Evolutionary conservation across 2,113 vertebrate genomes (phyloP).

Genomic region (Hyla sarda): DNA sequence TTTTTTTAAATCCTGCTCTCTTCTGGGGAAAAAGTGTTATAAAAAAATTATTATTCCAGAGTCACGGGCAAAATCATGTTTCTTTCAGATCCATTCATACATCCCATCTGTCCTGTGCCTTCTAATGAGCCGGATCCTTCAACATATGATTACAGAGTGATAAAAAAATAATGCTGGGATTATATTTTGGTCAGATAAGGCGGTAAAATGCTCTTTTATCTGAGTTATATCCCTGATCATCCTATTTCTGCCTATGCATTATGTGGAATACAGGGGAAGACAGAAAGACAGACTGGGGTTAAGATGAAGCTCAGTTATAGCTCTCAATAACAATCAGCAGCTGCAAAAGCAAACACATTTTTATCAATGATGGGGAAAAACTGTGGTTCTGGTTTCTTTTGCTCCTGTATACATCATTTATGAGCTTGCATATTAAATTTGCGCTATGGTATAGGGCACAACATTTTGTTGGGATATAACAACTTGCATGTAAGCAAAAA

Average conservation of each 20-base stretch:
- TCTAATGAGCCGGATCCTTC: conserved; percentile 33
- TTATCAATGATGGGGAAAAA: too few species aligned
- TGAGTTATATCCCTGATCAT: neutral
- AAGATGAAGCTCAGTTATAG: neutral
- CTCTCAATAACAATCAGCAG: neutral
- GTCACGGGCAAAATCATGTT: conserved; percentile 31
- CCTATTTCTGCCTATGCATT: neutral
- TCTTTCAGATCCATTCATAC: conserved; percentile 24
- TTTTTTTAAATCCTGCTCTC: conserved; percentile 10
- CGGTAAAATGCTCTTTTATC: neutral
- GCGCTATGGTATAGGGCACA: too few species aligned
- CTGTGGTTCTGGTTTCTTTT: too few species aligned
- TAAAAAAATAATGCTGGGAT: neutral
- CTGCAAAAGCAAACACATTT: too few species aligned
- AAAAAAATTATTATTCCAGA: conserved; percentile 38
- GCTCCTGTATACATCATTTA: too few species aligned
- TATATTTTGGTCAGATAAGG: conserved; percentile 12
- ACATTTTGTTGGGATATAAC: neutral
- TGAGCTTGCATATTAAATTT: too few species aligned
- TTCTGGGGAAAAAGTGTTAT: conserved; percentile 22
- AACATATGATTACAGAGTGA: neutral
- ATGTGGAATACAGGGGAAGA: neutral
- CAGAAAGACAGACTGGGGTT: neutral
- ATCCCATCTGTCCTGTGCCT: conserved; percentile 40
- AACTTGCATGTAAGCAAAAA: neutral